phyloP scores from a whole-genome alignment of 2,888 invertebrate species.

The Drosophila incognita region DNA sequence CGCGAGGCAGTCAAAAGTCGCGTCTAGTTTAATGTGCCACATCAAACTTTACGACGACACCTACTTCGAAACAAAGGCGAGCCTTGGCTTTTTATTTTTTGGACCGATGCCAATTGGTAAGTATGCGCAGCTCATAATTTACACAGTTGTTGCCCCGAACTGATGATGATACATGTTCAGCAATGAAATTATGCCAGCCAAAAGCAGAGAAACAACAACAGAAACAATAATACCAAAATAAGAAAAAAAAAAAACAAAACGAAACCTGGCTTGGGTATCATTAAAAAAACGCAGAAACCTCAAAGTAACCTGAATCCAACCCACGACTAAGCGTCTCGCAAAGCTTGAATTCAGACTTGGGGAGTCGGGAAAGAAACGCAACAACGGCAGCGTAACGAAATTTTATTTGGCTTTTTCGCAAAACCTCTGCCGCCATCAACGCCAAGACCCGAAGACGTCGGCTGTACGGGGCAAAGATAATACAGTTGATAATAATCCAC shows the following conservation, averaged over 20 bases:
- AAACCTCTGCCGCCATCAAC: slow-evolving; percentile 42
- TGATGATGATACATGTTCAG: slow-evolving; percentile 66
- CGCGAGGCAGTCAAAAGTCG: slow-evolving; percentile 25
- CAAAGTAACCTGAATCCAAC: slow-evolving; percentile 45
- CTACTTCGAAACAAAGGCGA: slow-evolving; percentile 64
- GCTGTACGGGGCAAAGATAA: slow-evolving; percentile 56
- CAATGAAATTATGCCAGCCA: slow-evolving; percentile 66
- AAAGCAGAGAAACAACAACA: slow-evolving; percentile 28
- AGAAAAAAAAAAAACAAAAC: slow-evolving; percentile 18
- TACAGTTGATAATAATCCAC: slow-evolving; percentile 81
- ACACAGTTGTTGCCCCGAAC: slow-evolving; percentile 65
- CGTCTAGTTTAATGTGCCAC: slow-evolving; percentile 73
- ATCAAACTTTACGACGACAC: slow-evolving; percentile 79
- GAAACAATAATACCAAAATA: slow-evolving; percentile 14
- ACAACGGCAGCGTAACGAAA: slow-evolving; percentile 78
- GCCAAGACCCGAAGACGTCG: slow-evolving; percentile 29
- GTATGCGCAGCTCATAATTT: slow-evolving; percentile 75
- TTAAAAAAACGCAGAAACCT: slow-evolving; percentile 60
- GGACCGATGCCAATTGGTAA: slow-evolving; percentile 74
- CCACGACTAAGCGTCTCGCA: slow-evolving; percentile 32
- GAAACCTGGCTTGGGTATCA: slow-evolving; percentile 64
- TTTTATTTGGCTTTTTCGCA: slow-evolving; percentile 70
- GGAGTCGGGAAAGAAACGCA: slow-evolving; percentile 50
- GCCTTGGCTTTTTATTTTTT: slow-evolving; percentile 28
- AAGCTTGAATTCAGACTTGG: slow-evolving; percentile 20